phyloP scores from a whole-genome alignment of 2,797 vertebrate species.

The Sternotherus odoratus region DNA sequence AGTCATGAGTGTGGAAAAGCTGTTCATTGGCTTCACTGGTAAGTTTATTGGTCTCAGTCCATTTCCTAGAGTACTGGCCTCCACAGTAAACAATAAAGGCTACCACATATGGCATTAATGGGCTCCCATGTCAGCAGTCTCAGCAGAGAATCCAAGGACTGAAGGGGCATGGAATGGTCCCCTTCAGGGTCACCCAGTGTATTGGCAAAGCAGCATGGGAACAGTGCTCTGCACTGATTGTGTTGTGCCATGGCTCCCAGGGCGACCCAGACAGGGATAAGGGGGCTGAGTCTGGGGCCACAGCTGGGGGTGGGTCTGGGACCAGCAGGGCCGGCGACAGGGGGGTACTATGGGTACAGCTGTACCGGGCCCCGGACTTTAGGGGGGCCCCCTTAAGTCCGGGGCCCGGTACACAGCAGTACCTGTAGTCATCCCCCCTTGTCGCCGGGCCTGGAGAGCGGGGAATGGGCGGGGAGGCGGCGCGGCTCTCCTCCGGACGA shows the following conservation, averaged over 20 bases:
- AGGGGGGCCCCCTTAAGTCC: no score
- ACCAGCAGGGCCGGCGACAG: no score
- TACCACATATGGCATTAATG: neutral
- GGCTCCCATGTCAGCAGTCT: neutral
- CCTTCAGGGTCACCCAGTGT: neutral
- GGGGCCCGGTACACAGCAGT: no score
- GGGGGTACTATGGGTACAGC: no score
- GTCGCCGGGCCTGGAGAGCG: no score
- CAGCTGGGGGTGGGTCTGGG: no score
- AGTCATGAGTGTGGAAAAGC: neutral
- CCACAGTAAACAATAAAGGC: neutral
- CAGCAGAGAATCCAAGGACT: neutral
- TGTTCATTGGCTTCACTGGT: neutral
- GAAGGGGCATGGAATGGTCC: neutral
- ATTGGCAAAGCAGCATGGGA: neutral
- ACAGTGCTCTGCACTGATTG: neutral
- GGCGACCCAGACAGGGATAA: no score
- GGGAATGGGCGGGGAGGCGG: no score
- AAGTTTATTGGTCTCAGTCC: neutral
- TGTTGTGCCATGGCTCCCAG: neutral
- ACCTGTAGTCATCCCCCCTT: no score
- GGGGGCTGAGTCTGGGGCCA: no score
- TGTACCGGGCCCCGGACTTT: no score
- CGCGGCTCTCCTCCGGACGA: no score
- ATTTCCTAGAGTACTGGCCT: neutral